Conservation (phyloP, 2,113 vertebrate genomes). For the Sula dactylatra region DNA sequence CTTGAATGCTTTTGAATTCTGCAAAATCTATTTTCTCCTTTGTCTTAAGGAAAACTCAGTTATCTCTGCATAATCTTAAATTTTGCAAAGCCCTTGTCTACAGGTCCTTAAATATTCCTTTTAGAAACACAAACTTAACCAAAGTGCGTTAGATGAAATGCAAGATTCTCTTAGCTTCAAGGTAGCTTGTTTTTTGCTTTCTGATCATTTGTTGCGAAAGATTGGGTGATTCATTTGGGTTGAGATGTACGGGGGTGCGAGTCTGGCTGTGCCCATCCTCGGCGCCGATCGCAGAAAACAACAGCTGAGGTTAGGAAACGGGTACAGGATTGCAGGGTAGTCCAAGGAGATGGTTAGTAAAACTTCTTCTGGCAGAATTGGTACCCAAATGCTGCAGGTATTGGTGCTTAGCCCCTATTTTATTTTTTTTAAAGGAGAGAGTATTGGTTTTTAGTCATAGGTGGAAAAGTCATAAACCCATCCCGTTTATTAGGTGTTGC, state of each 20-base stretch:
- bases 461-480: neutral
- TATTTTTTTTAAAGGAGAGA: neutral
- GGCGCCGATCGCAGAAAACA: neutral
- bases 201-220: neutral
- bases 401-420: neutral
- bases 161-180: neutral
- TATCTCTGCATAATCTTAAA: neutral
- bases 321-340: neutral
- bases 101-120: neutral
- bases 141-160: neutral
- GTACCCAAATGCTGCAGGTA: neutral
- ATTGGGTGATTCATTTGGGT: neutral
- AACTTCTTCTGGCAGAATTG: neutral
- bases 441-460: neutral
- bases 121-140: neutral
- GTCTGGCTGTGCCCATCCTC: neutral
- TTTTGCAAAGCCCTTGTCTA: neutral
- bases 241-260: neutral
- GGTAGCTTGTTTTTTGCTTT: neutral
- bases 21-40: neutral
- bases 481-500: neutral
- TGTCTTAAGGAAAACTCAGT: neutral
- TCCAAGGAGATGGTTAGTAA: neutral
- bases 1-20: neutral
- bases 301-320: neutral